These are phyloP conservation scores for Sciurus vulgaris DNA, from an alignment of 2,797 vertebrate genomes.

Conservation along the genomic window DNA sequence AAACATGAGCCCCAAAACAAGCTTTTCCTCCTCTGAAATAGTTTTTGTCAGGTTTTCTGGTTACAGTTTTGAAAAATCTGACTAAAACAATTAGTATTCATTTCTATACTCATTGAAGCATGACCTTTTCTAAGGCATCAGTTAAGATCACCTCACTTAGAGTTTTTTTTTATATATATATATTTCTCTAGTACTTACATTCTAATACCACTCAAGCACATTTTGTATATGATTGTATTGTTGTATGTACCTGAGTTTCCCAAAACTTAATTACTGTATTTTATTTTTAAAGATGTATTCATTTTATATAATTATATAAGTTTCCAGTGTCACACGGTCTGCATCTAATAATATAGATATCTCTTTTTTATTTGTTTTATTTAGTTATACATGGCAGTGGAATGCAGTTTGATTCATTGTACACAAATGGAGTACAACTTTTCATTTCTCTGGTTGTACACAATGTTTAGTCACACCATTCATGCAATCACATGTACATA, in stretches of 20 bases:
- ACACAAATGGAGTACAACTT: too few relatives aligned
- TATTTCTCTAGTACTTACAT: neutral
- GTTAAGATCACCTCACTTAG: neutral
- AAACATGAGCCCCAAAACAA: too few relatives aligned
- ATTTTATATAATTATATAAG: neutral
- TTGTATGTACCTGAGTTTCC: neutral
- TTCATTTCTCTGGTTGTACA: too few relatives aligned
- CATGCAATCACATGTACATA: too few relatives aligned
- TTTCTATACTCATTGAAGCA: neutral
- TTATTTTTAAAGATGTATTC: conserved; percentile 4
- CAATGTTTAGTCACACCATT: too few relatives aligned
- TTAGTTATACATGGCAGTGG: too few relatives aligned
- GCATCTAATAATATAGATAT: neutral
- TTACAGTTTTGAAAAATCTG: too few relatives aligned
- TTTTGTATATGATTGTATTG: neutral
- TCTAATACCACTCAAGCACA: neutral
- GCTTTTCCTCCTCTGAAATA: too few relatives aligned
- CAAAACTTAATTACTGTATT: neutral
- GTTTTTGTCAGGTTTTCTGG: too few relatives aligned
- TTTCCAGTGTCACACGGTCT: neutral
- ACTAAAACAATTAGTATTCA: neutral
- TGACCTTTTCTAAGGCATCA: neutral
- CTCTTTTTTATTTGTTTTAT: too few relatives aligned
- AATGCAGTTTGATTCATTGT: too few relatives aligned
- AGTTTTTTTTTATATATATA: neutral